Base-by-base conservation (phyloP, 1,140 invertebrate species). In the Zaprionus lachaisei region DNA sequence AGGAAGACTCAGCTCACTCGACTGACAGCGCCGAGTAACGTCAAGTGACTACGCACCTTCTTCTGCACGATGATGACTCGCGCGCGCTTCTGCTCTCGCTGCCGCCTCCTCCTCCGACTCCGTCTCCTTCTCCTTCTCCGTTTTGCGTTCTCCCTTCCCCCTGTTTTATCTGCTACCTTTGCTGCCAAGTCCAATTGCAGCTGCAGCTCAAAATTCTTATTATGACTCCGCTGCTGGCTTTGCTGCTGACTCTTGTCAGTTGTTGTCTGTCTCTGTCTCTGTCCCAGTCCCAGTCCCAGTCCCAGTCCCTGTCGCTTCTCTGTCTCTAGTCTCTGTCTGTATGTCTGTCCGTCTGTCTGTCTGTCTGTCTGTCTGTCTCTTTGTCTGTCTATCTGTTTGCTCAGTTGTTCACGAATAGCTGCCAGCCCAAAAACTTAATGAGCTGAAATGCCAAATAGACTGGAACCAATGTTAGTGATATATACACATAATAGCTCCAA, bases 361-460 rank as follows among this genome's bases (percentile, higher is more conserved):
- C 3, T 31, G 5, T 37, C 26, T 9, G 61, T n/a, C 12, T 6
- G 22, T 47, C 22, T 28, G 38, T 5, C 26, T 51, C n/a, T 26
- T 34, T 6, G 7, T 6, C 14, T 5, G 17, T 62, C 12, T 71
- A 28, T 55, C 22, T 80, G 51, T 91, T 91, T 83, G 77, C 73
- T 80, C 84, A 92, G 87, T 92, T 92, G 85, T 92, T 92, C 68
- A 92, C 83, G 71, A 93, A 93, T 75, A 93, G 75, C 80, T 92
- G 79, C 92, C 92, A 93, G 74, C 92, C 92, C 74, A 93, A 83
- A 78, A 91, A 93, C 76, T 92, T 92, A 77, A 93, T 87, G 77
- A 93, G 86, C 71, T 90, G 85, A 92, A 93, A 93, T 77, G 91
- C 83, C 81, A 93, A 86, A 91, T 93, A 93, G 69, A 93, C 92